phyloP scores from a whole-genome alignment of 2,888 invertebrate genomes.

The Steinernema scapterisci region DNA sequence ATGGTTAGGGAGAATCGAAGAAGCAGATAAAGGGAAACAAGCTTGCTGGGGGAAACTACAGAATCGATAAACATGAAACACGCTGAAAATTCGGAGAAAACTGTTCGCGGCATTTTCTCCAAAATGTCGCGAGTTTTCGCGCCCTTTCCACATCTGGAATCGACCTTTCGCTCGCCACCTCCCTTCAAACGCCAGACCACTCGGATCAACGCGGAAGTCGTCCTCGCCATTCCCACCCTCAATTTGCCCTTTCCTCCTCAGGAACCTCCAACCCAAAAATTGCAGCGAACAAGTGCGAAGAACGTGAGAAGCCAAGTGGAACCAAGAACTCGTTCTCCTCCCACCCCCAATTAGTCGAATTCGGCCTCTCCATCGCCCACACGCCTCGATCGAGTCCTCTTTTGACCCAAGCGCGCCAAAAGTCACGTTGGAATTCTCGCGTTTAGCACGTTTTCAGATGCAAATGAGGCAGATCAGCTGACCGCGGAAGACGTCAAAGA shows the following conservation, averaged over 20 bases:
- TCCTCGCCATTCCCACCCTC: neutral
- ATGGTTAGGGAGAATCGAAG: too few relatives aligned
- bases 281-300: neutral
- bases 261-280: neutral
- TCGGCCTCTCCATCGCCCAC: neutral
- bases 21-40: too few relatives aligned
- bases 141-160: too few relatives aligned
- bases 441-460: slow-evolving; percentile 16
- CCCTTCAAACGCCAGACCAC: too few relatives aligned
- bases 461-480: slow-evolving; percentile 20
- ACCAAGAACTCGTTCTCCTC: neutral
- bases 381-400: neutral
- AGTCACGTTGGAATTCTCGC: neutral
- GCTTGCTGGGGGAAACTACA: too few relatives aligned
- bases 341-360: neutral
- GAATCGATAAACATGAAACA: too few relatives aligned
- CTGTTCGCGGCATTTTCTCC: too few relatives aligned
- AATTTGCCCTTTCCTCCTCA: neutral
- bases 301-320: neutral
- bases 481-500: slow-evolving; percentile 18
- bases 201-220: neutral
- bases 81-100: too few relatives aligned
- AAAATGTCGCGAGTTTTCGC: too few relatives aligned
- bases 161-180: too few relatives aligned
- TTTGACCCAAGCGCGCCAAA: too few relatives aligned